phyloP scores from a whole-genome alignment of 1,140 invertebrate genomes.

The Lasaia peninsularis region DNA sequence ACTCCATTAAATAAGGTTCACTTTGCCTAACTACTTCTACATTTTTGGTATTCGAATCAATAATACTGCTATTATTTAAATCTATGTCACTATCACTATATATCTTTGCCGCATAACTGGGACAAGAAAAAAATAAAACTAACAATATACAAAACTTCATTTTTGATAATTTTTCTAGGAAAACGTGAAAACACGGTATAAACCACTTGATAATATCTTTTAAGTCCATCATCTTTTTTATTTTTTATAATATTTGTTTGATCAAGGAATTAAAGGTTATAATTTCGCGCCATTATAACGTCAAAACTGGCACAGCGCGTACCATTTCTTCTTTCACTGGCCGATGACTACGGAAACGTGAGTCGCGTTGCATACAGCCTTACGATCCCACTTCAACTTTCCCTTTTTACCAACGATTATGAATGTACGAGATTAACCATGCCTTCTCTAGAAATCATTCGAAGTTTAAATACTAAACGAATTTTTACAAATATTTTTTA shows the following conservation, averaged over 20 bases:
- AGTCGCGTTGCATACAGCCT: not conserved
- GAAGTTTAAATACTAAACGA: too few relatives aligned
- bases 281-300: conserved; percentile 34
- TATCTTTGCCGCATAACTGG: conserved; percentile 39
- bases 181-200: conserved; percentile 63
- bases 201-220: conserved; percentile 72
- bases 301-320: conserved; percentile 38
- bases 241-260: conserved; percentile 15
- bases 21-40: conserved; percentile 22
- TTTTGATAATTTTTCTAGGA: conserved; percentile 40
- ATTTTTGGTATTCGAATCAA: conserved; percentile 23
- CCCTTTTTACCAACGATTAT: conserved; percentile 30
- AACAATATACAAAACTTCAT: conserved; percentile 46
- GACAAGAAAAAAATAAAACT: conserved; percentile 56
- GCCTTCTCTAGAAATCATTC: too few relatives aligned
- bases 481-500: too few relatives aligned
- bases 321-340: conserved; percentile 67
- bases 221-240: conserved; percentile 53
- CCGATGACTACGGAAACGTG: conserved; percentile 10
- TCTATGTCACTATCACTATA: conserved; percentile 36
- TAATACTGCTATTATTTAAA: conserved; percentile 23
- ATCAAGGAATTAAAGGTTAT: conserved; percentile 16
- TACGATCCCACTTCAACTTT: conserved; percentile 31
- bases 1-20: conserved; percentile 14
- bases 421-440: too few relatives aligned